Percentiles rank a stretch among this genome's conserved stretches.
Evolutionary conservation across 1,140 invertebrate species (phyloP).

Genomic region (Physella acuta): DNA sequence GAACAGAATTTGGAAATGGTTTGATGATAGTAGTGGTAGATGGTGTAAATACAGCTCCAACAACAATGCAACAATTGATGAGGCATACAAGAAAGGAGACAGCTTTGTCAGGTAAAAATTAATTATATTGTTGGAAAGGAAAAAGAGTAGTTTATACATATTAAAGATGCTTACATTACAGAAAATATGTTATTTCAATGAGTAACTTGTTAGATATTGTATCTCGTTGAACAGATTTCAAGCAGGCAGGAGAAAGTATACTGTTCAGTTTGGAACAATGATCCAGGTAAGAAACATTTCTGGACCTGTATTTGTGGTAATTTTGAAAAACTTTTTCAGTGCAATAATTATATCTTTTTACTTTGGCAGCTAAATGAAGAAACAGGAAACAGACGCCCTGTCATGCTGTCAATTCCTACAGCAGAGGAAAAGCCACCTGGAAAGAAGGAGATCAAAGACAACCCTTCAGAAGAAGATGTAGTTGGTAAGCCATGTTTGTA

Average conservation of each 20-base stretch:
- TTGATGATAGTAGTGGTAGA: slow-evolving; percentile 77
- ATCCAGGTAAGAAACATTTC: too few relatives aligned
- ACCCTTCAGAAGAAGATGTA: slow-evolving; percentile 13
- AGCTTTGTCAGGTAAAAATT: slow-evolving; percentile 64
- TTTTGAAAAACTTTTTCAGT: too few relatives aligned
- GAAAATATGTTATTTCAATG: background rate
- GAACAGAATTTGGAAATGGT: slow-evolving; percentile 80
- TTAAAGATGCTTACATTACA: too few relatives aligned
- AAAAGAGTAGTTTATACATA: too few relatives aligned
- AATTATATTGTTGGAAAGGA: too few relatives aligned
- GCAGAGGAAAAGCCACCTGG: slow-evolving; percentile 47
- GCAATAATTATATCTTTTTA: too few relatives aligned
- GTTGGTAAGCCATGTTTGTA: background rate
- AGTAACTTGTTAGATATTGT: background rate
- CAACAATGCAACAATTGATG: slow-evolving; percentile 81
- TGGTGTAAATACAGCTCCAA: slow-evolving; percentile 76
- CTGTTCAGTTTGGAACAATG: slow-evolving; percentile 81
- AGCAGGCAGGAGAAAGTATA: slow-evolving; percentile 76
- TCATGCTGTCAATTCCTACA: slow-evolving; percentile 72
- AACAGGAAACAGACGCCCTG: slow-evolving; percentile 67
- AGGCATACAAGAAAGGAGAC: slow-evolving; percentile 80
- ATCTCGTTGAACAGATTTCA: slow-evolving; percentile 68
- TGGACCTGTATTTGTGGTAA: too few relatives aligned
- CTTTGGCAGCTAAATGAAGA: slow-evolving; percentile 11
- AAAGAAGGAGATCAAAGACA: slow-evolving; percentile 38